Evolutionary conservation across 2,797 vertebrate species (phyloP), one percentile per base, ranked within the genome.

Genomic region (Typhlichthys eigenmanni): DNA sequence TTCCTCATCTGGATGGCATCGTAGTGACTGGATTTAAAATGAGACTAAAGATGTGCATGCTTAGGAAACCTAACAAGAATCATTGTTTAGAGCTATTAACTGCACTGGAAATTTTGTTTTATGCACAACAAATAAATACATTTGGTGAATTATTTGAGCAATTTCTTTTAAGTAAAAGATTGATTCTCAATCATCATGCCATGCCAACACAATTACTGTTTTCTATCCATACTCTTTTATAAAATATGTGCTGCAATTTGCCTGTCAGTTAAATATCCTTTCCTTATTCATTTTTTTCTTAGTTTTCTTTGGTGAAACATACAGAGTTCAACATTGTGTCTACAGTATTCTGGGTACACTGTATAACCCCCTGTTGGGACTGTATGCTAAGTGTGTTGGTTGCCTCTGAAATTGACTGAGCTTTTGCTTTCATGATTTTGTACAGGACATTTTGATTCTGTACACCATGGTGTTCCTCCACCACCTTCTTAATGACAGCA

Each of bases 1-100:
- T 96, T 98, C 85, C 91, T 88, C 55, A 87, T 99, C 83, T 99
- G 98, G 98, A 98, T 99, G 96, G 95, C 94, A 12, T 95, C 96
- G 55, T 98, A 82, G 91, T 12, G 57, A 38, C 55, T 34, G 53
- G 9, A 60, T 38, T 5, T 3, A 62, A 58, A 24, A n/a, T 4
- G 46, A 58, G 65, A 80, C 68, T 72, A 12, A 13, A 3, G 47
- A 43, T 47, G 7, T 54, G 17, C 53, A 24, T 38, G 12, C 13
- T 2, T n/a, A 3, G 52, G 53, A 60, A 48, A 19, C 49, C 60
- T 43, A 64, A 47, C 54, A 10, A 13, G 32, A 60, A 60, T n/a
- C 53, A 13, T 49, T 48, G 43, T 54, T 58, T 47, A 61, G 34
- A 43, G 38, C 38, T 16, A 24, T 47, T 47, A 19, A 74, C 75